phyloP scores from a whole-genome alignment of 2,113 vertebrate species.

The Carassius auratus region DNA sequence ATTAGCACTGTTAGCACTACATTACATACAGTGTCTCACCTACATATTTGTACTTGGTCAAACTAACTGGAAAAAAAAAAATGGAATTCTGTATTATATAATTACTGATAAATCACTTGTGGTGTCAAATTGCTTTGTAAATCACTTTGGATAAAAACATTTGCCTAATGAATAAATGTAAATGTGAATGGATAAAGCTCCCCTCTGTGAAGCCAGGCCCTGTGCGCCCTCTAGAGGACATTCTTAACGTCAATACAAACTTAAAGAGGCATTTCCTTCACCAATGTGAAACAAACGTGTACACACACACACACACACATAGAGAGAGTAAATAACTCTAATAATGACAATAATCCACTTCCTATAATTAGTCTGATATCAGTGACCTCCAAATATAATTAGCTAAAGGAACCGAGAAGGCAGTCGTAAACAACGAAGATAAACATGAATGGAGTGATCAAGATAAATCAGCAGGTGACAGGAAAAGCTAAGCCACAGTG shows the following conservation, averaged over 20 bases:
- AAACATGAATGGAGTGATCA: constrained; percentile 22
- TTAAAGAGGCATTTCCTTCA: neutral
- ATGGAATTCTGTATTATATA: neutral
- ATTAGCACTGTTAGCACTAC: neutral
- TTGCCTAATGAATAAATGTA: neutral
- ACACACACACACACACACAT: neutral
- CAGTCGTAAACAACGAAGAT: constrained; percentile 48
- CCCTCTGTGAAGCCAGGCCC: neutral
- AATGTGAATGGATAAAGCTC: neutral
- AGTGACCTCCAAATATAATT: constrained; percentile 42
- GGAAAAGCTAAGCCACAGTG: constrained; percentile 25
- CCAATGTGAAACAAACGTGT: neutral
- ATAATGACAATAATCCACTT: constrained; percentile 24
- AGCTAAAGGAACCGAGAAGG: constrained; percentile 29
- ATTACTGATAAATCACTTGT: neutral
- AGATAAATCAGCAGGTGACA: constrained; percentile 40
- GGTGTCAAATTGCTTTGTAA: neutral
- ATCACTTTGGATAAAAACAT: neutral
- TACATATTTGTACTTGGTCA: neutral
- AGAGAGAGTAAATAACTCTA: neutral
- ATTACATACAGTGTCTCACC: neutral
- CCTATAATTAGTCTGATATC: constrained; percentile 40
- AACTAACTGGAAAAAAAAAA: neutral
- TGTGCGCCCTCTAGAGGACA: constrained; percentile 14
- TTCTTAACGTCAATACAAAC: neutral